Evolutionary conservation across 2,113 vertebrate species (phyloP), one percentile per base, ranked within the genome.

Genomic region (Sminthopsis crassicaudata): DNA sequence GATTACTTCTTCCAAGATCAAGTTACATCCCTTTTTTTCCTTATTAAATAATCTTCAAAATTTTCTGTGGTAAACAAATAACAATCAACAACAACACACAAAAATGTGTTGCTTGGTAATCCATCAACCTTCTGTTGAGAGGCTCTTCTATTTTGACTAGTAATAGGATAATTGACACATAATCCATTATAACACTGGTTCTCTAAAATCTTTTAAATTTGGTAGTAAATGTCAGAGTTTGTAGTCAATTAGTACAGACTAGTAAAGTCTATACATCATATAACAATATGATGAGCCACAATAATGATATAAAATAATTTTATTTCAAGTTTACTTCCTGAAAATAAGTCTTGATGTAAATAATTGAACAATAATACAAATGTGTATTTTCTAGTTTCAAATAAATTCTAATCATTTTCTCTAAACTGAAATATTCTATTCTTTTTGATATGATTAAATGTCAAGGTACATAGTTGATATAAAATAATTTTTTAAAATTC

Each of bases 311-410:
- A 53, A 90, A 57, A 0, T 46, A 1, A 91, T 94, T 52, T 95
- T 91, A 96, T 22, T 30, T 89, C 2, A 90, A 90, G 42, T 52
- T 92, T 94, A 89, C 7, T 25, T 95, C 55, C 22, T 76, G 16
- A 30, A 67, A 92, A 36, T 90, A 50, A 94, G 1, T 60, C 55
- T 76, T 26, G 92, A 90, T 3, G 9, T 92, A 93, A 90, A 2
- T 53, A 92, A 11, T 10, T 92, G 12, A 91, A 92, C 50, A 19
- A 30, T 3, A 67, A 91, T 1, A 0, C 42, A 46, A 9, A 53
- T 54, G 84, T 76, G 91, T 90, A n/a, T 54, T 90, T 26, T 54
- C 36, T 93, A 92, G 52, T 36, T 50, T 90, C 90, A 92, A 36
- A 19, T 92, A 76, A 91, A 2, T n/a, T 89, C 84, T 27, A 57